Conservation (phyloP, 1,140 invertebrate genomes). For the Drosophila mauritiana region DNA sequence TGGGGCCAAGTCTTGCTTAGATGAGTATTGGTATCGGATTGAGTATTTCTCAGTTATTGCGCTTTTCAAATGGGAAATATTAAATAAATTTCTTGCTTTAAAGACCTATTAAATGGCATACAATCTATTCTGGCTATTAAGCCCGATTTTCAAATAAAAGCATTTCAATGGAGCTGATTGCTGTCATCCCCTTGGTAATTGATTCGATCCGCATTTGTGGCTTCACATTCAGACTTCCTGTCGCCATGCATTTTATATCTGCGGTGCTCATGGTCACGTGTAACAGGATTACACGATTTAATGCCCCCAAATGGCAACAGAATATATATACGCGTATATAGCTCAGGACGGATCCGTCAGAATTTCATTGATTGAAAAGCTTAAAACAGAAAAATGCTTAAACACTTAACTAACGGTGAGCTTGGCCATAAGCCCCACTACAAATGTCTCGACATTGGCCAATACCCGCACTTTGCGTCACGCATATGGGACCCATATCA, state of each 20-base stretch:
- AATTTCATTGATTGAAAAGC: constrained; percentile 60
- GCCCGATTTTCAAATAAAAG: neutral
- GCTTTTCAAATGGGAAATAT: neutral
- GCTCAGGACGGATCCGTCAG: constrained; percentile 4
- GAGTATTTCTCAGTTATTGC: neutral
- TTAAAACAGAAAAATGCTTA: constrained; percentile 41
- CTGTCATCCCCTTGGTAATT: constrained; percentile 19
- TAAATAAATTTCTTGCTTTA: neutral
- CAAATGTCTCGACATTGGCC: constrained; percentile 22
- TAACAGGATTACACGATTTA: constrained; percentile 34
- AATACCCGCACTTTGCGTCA: constrained; percentile 4
- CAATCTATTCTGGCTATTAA: neutral
- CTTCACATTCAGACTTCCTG: constrained; percentile 4
- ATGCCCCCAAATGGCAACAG: neutral
- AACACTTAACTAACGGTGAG: constrained; percentile 62
- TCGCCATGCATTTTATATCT: constrained; percentile 1
- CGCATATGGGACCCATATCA: constrained; percentile 47
- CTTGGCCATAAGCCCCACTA: constrained; percentile 60
- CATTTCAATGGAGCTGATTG: constrained; percentile 5
- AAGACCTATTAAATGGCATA: neutral
- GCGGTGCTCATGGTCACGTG: constrained; percentile 2
- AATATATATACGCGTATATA: constrained; percentile 1
- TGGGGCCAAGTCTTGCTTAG: neutral
- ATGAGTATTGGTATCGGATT: neutral
- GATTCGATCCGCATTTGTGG: constrained; percentile 22